Evolutionary conservation across 1,140 invertebrate species (phyloP).

Genomic region (Rhynchophorus ferrugineus): DNA sequence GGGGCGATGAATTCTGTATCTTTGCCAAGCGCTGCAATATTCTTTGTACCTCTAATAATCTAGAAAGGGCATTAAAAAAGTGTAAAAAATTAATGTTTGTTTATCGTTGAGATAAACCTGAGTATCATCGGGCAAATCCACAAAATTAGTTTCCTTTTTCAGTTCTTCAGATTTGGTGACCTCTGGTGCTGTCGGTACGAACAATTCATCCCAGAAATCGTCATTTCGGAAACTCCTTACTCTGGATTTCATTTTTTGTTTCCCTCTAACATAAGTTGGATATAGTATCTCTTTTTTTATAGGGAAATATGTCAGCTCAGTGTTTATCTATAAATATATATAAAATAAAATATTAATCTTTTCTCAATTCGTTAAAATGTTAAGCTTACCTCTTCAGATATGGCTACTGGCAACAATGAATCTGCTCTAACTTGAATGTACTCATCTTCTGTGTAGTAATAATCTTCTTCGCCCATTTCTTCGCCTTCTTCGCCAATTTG

Average conservation of each 20-base stretch:
- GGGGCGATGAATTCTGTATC: conserved; percentile 41
- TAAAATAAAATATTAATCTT: neutral
- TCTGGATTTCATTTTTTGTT: conserved; percentile 18
- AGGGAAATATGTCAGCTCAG: conserved; percentile 27
- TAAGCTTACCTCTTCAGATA: conserved; percentile 18
- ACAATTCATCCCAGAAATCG: conserved; percentile 12
- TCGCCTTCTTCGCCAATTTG: conserved; percentile 9
- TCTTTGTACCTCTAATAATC: conserved; percentile 41
- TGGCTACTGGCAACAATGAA: conserved; percentile 19
- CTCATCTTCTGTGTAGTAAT: conserved; percentile 21
- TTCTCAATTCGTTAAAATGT: neutral
- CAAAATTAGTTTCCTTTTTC: conserved; percentile 44
- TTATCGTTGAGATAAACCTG: conserved; percentile 23
- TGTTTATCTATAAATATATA: conserved; percentile 19
- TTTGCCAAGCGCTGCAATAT: conserved; percentile 35
- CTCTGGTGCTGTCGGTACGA: conserved; percentile 22
- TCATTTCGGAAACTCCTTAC: conserved; percentile 6
- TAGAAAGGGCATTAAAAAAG: neutral
- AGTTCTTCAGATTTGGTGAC: conserved; percentile 42
- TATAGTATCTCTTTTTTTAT: conserved; percentile 23
- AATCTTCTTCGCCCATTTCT: conserved; percentile 16
- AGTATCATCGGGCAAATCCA: conserved; percentile 43
- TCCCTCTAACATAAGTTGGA: conserved; percentile 22
- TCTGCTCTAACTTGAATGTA: conserved; percentile 25
- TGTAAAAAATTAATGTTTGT: neutral